A percentile compares a stretch with the other conserved stretches of the same genome.
Evolutionary conservation across 2,113 vertebrate species (phyloP).

Genomic region (Rhynchomys soricoides): DNA sequence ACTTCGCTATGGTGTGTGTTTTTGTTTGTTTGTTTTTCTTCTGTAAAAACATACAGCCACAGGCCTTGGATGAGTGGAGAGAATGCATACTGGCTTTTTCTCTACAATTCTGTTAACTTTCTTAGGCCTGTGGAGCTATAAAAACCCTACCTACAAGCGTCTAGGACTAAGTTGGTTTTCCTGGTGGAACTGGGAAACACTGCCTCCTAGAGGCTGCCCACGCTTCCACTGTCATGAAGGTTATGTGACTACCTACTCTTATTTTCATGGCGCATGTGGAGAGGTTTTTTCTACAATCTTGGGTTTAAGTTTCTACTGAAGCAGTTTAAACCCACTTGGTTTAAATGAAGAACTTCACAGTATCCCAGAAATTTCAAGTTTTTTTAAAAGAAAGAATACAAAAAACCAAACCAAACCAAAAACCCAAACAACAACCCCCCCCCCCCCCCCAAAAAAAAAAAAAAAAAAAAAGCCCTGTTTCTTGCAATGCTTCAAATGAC

Average conservation of each 20-base stretch:
- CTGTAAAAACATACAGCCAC: not conserved
- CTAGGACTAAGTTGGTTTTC: not conserved
- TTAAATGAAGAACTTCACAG: conserved; percentile 86
- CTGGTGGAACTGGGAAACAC: not conserved
- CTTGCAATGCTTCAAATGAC: conserved; percentile 84
- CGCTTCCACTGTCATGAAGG: not conserved
- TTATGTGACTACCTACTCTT: not conserved
- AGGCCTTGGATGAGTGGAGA: not conserved
- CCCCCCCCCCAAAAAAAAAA: not conserved
- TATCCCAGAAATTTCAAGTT: conserved; percentile 83
- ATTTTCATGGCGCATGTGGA: conserved; percentile 33
- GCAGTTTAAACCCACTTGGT: conserved; percentile 84
- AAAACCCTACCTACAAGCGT: too few relatives aligned
- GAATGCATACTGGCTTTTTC: not conserved
- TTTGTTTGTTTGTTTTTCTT: too few relatives aligned
- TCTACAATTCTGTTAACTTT: not conserved
- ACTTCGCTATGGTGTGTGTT: not conserved
- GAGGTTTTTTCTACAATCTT: conserved; percentile 83
- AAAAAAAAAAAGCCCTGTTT: not conserved
- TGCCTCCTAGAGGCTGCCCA: conserved; percentile 86
- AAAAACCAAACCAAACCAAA: not conserved
- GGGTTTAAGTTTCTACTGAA: conserved; percentile 83
- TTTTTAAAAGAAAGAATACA: conserved; percentile 63
- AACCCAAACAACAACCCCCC: too few relatives aligned
- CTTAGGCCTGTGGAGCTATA: not conserved